Conservation (phyloP, 2,113 vertebrate genomes). For the Grus americana region DNA sequence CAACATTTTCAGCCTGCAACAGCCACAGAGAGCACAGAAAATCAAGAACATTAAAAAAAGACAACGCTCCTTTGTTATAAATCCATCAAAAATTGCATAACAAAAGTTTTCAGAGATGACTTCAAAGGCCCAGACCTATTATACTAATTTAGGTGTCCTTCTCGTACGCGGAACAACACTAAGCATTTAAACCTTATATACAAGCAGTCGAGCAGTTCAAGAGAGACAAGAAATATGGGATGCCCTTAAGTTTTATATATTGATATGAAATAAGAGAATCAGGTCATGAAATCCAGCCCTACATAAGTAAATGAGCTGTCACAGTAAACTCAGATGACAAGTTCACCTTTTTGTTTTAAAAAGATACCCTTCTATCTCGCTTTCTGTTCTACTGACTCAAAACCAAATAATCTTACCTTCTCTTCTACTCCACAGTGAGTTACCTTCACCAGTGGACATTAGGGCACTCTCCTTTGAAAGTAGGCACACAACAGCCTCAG, state of each 20-base stretch:
- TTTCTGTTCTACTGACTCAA: not conserved
- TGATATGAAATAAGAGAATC: not conserved
- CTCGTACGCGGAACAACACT: not conserved
- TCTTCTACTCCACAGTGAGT: not conserved
- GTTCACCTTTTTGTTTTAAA: not conserved
- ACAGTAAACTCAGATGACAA: not conserved
- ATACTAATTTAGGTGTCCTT: not conserved
- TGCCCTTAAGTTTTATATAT: not conserved
- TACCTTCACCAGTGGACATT: not conserved
- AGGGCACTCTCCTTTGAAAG: not conserved
- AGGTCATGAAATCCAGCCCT: not conserved
- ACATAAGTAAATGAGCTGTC: not conserved
- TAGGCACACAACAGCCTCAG: fast-evolving
- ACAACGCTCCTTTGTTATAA: not conserved
- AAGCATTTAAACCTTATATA: not conserved
- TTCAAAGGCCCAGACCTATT: not conserved
- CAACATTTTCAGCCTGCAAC: not conserved
- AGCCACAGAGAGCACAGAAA: not conserved
- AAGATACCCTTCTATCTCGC: not conserved
- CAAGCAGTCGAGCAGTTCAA: not conserved
- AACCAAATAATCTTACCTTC: not conserved
- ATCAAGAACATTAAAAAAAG: not conserved
- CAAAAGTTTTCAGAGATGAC: not conserved
- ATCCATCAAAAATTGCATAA: not conserved
- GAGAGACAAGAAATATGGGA: not conserved